These are phyloP conservation scores for Lithosia quadra DNA, from an alignment of 2,888 invertebrate genomes.

Conservation along the genomic window DNA sequence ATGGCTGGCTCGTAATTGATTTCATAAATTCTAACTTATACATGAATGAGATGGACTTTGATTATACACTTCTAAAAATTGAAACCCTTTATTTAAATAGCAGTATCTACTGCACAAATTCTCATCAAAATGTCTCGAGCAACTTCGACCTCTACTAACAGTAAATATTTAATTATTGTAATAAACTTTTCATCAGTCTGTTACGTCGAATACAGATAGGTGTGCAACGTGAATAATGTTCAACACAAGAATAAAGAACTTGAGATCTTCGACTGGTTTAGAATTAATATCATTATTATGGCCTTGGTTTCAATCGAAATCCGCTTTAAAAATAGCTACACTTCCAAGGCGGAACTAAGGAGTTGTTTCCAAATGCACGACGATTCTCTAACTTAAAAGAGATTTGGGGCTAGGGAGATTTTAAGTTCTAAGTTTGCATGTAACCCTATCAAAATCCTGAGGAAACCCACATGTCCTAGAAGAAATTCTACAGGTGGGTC, in stretches of 20 bases:
- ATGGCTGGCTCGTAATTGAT: too few species aligned
- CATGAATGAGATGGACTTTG: too few species aligned
- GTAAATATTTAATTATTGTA: not conserved
- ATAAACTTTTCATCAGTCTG: not conserved
- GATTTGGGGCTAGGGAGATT: not conserved
- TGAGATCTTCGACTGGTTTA: conserved; percentile 6
- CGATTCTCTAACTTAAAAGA: not conserved
- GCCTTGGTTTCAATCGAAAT: conserved; percentile 1
- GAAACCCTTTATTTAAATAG: not conserved
- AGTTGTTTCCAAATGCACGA: not conserved
- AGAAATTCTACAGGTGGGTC: too few species aligned
- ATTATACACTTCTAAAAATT: not conserved
- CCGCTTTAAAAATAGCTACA: not conserved
- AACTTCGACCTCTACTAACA: conserved; percentile 12
- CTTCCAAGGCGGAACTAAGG: not conserved
- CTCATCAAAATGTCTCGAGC: not conserved
- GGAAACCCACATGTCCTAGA: too few species aligned
- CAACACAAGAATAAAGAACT: not conserved
- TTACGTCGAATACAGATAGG: not conserved
- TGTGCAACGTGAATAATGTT: not conserved
- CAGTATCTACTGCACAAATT: not conserved
- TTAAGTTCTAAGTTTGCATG: too few species aligned
- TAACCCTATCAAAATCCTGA: too few species aligned
- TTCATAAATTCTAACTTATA: too few species aligned
- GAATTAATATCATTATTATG: not conserved